Evolutionary conservation across 2,113 vertebrate species (phyloP).

Genomic region (Rhagologus leucostigma): DNA sequence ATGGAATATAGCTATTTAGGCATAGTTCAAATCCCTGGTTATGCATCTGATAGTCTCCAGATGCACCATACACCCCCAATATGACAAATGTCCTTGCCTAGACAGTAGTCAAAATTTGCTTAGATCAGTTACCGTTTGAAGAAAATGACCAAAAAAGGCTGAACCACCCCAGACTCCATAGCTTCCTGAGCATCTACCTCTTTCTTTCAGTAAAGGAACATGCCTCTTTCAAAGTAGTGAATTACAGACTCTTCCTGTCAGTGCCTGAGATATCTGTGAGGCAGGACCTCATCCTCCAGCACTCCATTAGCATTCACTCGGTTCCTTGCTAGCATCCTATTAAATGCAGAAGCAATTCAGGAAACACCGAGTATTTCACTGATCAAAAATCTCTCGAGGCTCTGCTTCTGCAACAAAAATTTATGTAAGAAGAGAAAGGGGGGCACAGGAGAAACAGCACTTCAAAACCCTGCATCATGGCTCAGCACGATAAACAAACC

Average conservation of each 20-base stretch:
- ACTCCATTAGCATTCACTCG: background rate
- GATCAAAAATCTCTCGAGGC: constrained; percentile 1
- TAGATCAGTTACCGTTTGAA: background rate
- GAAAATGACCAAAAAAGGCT: background rate
- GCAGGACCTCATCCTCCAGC: background rate
- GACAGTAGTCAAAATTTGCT: background rate
- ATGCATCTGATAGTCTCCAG: background rate
- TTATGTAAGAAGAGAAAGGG: background rate
- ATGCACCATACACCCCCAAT: background rate
- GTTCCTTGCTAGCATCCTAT: background rate
- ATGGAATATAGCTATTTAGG: background rate
- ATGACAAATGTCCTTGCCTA: background rate
- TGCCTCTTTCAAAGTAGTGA: background rate
- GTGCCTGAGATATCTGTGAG: background rate
- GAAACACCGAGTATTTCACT: background rate
- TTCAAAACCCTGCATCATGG: background rate
- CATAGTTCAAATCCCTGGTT: background rate
- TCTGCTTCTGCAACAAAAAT: constrained; percentile 24
- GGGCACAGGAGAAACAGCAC: background rate
- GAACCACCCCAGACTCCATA: background rate
- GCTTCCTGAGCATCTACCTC: background rate
- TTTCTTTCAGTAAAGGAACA: background rate
- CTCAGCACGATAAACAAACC: background rate
- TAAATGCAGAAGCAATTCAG: constrained; percentile 23
- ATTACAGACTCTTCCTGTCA: background rate